Evolutionary conservation across 2,888 invertebrate genomes (phyloP).

Genomic region (Aquatica leii): DNA sequence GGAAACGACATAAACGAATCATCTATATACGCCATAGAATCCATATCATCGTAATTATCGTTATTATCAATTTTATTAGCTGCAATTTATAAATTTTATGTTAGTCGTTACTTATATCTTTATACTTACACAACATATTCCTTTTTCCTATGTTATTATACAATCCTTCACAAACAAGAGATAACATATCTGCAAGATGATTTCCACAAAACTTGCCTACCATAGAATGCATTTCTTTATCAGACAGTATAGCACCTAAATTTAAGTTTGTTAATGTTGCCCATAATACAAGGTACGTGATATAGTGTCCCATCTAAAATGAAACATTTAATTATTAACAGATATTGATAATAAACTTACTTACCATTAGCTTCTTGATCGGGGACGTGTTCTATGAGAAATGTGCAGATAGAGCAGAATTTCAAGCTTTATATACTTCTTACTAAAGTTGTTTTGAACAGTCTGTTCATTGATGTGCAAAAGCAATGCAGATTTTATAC

Average conservation of each 20-base stretch:
- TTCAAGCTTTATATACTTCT: slow-evolving; percentile 6
- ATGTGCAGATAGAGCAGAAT: background rate
- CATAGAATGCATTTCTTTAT: slow-evolving; percentile 9
- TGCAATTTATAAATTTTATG: background rate
- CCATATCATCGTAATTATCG: slow-evolving; percentile 10
- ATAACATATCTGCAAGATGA: slow-evolving; percentile 15
- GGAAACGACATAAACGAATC: slow-evolving; percentile 10
- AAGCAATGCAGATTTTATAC: background rate
- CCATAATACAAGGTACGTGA: slow-evolving; percentile 5
- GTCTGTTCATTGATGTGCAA: background rate
- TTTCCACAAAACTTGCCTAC: slow-evolving; percentile 17
- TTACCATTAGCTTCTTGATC: background rate
- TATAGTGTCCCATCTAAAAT: slow-evolving; percentile 9
- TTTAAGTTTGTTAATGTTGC: slow-evolving; percentile 3
- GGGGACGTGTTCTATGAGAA: background rate
- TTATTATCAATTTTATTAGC: slow-evolving; percentile 8
- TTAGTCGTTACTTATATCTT: too few species aligned
- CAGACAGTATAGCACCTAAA: background rate
- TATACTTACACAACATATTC: slow-evolving; percentile 11
- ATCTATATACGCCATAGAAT: background rate
- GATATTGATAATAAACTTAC: background rate
- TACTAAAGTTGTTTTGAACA: slow-evolving; percentile 1
- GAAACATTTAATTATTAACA: slow-evolving; percentile 5
- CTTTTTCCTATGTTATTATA: slow-evolving; percentile 14
- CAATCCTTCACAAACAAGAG: slow-evolving; percentile 13